These are phyloP conservation scores for Arnoldichthys spilopterus DNA, from an alignment of 2,797 vertebrate species.

Conservation along the genomic window DNA sequence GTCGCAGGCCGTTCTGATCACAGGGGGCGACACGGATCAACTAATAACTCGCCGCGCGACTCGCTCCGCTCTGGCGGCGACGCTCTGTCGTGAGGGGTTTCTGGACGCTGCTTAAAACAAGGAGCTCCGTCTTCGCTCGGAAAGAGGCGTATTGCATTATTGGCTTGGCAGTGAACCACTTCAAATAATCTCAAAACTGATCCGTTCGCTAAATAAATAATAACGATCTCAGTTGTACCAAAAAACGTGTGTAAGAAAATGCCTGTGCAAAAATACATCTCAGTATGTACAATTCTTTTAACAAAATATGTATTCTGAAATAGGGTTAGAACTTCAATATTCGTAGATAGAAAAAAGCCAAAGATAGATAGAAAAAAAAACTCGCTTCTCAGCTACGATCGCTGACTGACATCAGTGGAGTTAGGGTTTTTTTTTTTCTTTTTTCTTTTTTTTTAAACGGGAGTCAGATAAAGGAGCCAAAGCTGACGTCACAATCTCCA, in stretches of 20 bases:
- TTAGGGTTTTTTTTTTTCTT: slow-evolving; percentile 73
- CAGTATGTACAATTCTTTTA: slow-evolving; percentile 98
- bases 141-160: slow-evolving; percentile 88
- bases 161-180: slow-evolving; percentile 99
- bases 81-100: slow-evolving; percentile 67
- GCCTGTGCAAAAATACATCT: slow-evolving; percentile 99
- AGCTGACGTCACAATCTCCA: slow-evolving; percentile 53
- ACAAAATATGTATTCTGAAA: slow-evolving; percentile 99
- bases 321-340: slow-evolving; percentile 92
- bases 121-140: slow-evolving; percentile 73
- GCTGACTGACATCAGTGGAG: slow-evolving; percentile 87
- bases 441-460: slow-evolving; percentile 68
- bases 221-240: slow-evolving; percentile 96
- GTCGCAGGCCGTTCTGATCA: slow-evolving; percentile 70
- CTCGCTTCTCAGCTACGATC: slow-evolving; percentile 82
- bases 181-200: slow-evolving; percentile 90
- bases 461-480: slow-evolving; percentile 37
- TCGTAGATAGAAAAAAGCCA: slow-evolving; percentile 86
- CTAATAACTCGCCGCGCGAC: slow-evolving; percentile 65
- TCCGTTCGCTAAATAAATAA: slow-evolving; percentile 95
- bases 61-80: slow-evolving; percentile 73
- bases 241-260: slow-evolving; percentile 97
- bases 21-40: too few species aligned
- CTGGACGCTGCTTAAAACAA: slow-evolving; percentile 73
- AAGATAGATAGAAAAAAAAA: slow-evolving; percentile 85